Evolutionary conservation across 2,888 invertebrate species (phyloP), one percentile per base, ranked within the genome.

Genomic region (Tanypteryx hageni): DNA sequence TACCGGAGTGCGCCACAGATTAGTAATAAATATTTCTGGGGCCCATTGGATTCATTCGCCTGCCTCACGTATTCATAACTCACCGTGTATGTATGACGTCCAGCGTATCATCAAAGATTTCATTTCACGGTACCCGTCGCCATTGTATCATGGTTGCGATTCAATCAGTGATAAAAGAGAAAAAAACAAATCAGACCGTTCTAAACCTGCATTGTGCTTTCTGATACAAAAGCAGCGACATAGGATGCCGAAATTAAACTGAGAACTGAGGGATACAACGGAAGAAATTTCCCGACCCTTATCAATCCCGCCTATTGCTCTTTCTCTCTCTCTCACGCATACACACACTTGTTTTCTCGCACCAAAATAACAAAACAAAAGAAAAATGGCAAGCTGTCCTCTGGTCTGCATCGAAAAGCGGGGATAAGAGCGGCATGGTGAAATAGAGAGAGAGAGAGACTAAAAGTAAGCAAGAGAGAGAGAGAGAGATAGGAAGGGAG

Each of bases 91-190:
- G 4, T 22, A 76, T 76, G 76, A 22, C 76, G 76, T 76, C 76
- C 22, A 18, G 76, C 27, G 76, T 76, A 22, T 76, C 76, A 76
- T 76, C 76, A 76, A 27, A 27, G 76, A 76, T 76, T 76, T 76
- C 76, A 76, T 76, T 76, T 76, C 76, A 22, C 76, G 22, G 27
- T 14, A 76, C 27, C 76, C 76, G 13, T 76, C 76, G 76, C 22
- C 76, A 76, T 76, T 76, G 13, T 27, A 76, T 76, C 76, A 76
- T 10, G 76, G 76, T 27, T 22, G 3, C 76, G 27, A 76, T 76
- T 76, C 76, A 76, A 76, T 76, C 76, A 76, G 76, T 27, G 76
- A 76, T 76, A 76, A 22, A 76, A 76, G 9, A 76, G 22, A n/a
- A 22, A 76, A 76, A 27, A 1, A 13, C 10, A 11, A 27, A 13